Evolutionary conservation across 2,797 vertebrate genomes (phyloP).

Genomic region (Xyrichtys novacula): DNA sequence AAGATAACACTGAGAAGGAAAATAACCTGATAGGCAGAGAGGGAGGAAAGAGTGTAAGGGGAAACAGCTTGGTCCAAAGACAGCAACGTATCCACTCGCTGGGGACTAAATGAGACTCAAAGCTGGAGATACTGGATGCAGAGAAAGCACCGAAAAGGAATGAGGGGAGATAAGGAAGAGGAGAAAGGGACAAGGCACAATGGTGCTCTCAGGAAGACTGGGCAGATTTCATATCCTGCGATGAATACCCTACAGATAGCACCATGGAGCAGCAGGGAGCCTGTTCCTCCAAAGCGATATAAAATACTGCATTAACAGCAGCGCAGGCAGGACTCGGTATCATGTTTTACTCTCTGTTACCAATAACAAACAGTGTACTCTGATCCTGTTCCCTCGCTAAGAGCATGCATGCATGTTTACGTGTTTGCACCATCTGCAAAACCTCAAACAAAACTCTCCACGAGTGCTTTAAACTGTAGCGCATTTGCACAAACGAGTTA

Average conservation of each 20-base stretch:
- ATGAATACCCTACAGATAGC: conserved; percentile 65
- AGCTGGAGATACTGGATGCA: conserved; percentile 35
- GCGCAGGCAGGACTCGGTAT: conserved; percentile 6
- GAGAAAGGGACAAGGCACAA: conserved; percentile 49
- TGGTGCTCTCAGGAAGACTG: conserved; percentile 37
- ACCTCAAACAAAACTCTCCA: conserved; percentile 25
- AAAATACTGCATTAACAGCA: conserved; percentile 39
- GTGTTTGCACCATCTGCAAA: conserved; percentile 30
- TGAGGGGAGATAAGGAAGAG: conserved; percentile 48
- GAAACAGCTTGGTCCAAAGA: conserved; percentile 71
- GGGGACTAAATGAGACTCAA: conserved; percentile 43
- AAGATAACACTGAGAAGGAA: conserved; percentile 57
- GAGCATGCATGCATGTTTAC: conserved; percentile 24
- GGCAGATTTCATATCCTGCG: conserved; percentile 63
- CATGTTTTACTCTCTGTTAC: conserved; percentile 33
- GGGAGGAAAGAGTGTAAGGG: conserved; percentile 29
- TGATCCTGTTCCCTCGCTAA: conserved; percentile 27
- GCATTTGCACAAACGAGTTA: not conserved
- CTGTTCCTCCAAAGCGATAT: conserved; percentile 31
- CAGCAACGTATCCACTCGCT: conserved; percentile 49
- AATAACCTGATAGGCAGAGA: conserved; percentile 30
- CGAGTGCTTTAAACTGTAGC: not conserved
- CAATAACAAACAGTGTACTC: conserved; percentile 41
- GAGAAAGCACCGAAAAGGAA: conserved; percentile 53
- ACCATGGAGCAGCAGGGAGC: conserved; percentile 20